These are phyloP conservation scores for Lonchura striata DNA, from an alignment of 2,113 vertebrate genomes.

Conservation along the genomic window DNA sequence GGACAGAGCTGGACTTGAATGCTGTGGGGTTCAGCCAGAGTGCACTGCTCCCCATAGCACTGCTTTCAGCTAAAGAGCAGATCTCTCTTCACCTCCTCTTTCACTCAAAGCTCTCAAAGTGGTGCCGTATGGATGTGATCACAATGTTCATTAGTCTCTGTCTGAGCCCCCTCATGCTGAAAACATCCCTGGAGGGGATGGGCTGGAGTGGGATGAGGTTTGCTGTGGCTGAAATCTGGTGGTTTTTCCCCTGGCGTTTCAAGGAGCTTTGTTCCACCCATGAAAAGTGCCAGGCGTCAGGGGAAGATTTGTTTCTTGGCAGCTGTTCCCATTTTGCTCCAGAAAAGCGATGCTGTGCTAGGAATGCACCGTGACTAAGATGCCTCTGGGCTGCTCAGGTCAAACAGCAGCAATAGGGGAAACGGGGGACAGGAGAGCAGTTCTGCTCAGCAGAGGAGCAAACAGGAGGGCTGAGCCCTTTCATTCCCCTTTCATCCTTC, in stretches of 20 bases:
- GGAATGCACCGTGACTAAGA: slow-evolving; percentile 28
- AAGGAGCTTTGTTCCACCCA: slow-evolving; percentile 19
- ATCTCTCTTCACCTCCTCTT: not conserved
- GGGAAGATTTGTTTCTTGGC: slow-evolving; percentile 46
- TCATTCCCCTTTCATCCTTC: not conserved
- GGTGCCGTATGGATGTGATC: not conserved
- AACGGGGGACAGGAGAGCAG: not conserved
- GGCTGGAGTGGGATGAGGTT: not conserved
- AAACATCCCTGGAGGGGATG: not conserved
- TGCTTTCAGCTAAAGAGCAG: not conserved
- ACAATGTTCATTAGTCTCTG: not conserved
- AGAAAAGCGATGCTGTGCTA: slow-evolving; percentile 39
- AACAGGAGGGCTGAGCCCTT: not conserved
- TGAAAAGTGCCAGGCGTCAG: slow-evolving; percentile 18
- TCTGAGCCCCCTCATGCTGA: not conserved
- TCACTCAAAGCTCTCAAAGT: not conserved
- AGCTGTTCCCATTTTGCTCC: slow-evolving; percentile 43
- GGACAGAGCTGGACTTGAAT: not conserved
- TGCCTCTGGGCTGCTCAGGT: slow-evolving; percentile 34
- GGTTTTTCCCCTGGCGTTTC: slow-evolving; percentile 5
- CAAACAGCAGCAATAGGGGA: not conserved
- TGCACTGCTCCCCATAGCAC: not conserved
- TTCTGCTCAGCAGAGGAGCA: not conserved
- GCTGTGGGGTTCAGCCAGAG: not conserved
- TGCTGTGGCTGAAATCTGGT: slow-evolving; percentile 3